phyloP scores from a whole-genome alignment of 2,888 invertebrate genomes.

The Carpatolechia fugitivella region DNA sequence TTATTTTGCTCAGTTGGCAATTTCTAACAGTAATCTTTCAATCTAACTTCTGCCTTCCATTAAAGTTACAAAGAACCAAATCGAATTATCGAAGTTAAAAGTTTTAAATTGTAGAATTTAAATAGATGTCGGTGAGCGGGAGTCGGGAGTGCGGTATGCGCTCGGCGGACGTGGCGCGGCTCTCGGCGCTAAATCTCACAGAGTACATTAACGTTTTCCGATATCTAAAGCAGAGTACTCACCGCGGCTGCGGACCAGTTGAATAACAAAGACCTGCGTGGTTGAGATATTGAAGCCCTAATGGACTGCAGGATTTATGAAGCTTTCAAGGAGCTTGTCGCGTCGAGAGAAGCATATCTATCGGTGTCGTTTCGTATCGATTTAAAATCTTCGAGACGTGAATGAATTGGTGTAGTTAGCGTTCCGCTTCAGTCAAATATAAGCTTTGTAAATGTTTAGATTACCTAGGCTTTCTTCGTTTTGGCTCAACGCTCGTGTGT shows the following conservation, averaged over 20 bases:
- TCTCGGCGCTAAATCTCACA: constrained; percentile 61
- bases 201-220: constrained; percentile 74
- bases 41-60: constrained; percentile 6
- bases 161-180: constrained; percentile 20
- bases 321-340: constrained; percentile 47
- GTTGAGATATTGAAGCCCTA: constrained; percentile 67
- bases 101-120: constrained; percentile 27
- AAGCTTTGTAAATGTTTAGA: constrained; percentile 10
- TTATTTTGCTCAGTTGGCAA: not conserved
- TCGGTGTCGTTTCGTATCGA: constrained; percentile 3
- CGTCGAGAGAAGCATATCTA: constrained; percentile 9
- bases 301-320: constrained; percentile 67
- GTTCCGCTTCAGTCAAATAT: not conserved
- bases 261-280: constrained; percentile 74
- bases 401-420: not conserved
- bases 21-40: not conserved
- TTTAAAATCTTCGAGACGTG: not conserved
- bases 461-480: constrained; percentile 5
- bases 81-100: constrained; percentile 19
- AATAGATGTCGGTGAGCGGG: constrained; percentile 24
- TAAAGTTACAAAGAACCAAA: not conserved
- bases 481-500: constrained; percentile 31
- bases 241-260: constrained; percentile 56
- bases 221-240: constrained; percentile 70
- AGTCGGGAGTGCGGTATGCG: constrained; percentile 27